Evolutionary conservation across 1,140 invertebrate species (phyloP).

Genomic region (Thrips palmi): DNA sequence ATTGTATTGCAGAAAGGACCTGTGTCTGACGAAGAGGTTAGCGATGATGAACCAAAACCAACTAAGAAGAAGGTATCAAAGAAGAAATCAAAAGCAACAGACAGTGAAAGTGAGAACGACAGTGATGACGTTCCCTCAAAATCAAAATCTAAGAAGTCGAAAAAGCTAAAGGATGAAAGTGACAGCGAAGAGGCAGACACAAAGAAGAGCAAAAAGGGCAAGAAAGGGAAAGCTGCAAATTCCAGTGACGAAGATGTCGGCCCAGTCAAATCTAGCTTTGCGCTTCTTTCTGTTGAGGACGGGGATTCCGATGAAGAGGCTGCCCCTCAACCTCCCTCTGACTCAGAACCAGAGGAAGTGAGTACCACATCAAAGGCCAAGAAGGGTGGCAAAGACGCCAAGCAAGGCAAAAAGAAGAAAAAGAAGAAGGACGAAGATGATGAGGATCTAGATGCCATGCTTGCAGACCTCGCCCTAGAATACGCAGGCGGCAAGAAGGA

Average conservation of each 20-base stretch:
- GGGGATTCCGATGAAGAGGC: slow-evolving; percentile 14
- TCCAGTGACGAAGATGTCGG: too few species aligned
- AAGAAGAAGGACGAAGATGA: slow-evolving; percentile 62
- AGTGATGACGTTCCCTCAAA: too few species aligned
- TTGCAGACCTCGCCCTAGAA: slow-evolving; percentile 62
- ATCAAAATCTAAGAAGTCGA: too few species aligned
- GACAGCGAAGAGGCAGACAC: too few species aligned
- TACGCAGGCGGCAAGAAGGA: slow-evolving; percentile 34
- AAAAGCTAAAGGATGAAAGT: slow-evolving; percentile 20
- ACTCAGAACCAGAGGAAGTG: neutral
- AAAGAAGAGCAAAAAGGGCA: too few species aligned
- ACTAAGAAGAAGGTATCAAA: slow-evolving; percentile 19
- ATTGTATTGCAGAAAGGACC: slow-evolving; percentile 14
- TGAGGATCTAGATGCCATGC: slow-evolving; percentile 66
- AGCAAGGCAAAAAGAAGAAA: slow-evolving; percentile 47
- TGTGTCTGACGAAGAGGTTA: slow-evolving; percentile 10
- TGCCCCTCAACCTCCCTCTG: slow-evolving; percentile 6
- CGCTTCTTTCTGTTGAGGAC: slow-evolving; percentile 22
- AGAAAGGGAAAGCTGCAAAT: too few species aligned
- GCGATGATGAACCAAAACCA: slow-evolving; percentile 20
- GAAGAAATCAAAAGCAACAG: slow-evolving; percentile 23
- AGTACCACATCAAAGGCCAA: slow-evolving; percentile 2
- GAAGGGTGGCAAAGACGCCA: slow-evolving; percentile 28
- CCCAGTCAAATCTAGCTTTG: too few species aligned
- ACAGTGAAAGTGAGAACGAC: slow-evolving; percentile 24